Conservation (phyloP, 2,888 invertebrate genomes). For the Catocala sponsa region DNA sequence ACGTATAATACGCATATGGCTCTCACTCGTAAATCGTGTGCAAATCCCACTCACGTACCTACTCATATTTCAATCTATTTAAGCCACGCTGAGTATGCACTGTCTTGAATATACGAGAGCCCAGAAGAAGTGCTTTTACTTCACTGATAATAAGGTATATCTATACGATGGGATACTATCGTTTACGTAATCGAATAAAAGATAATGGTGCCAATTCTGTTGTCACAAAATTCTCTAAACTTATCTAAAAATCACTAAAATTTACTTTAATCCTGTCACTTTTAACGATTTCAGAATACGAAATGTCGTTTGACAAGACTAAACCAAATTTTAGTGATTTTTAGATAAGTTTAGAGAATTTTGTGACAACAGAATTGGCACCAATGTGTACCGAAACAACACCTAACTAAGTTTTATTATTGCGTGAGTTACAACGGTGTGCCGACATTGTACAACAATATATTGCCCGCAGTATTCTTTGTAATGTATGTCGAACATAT, state of each 20-base stretch:
- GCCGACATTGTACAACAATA: slow-evolving; percentile 1
- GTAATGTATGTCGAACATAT: neutral
- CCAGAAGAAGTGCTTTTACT: slow-evolving; percentile 10
- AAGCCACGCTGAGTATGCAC: slow-evolving; percentile 1
- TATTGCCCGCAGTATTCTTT: neutral
- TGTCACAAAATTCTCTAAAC: no score
- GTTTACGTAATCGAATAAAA: slow-evolving; percentile 1
- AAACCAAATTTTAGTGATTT: no score
- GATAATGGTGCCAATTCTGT: no score
- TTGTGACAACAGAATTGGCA: no score
- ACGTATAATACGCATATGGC: no score
- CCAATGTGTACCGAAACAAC: neutral
- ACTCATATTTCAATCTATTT: neutral
- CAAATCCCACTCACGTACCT: no score
- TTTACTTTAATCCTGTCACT: no score
- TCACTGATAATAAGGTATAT: neutral
- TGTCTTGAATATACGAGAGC: neutral
- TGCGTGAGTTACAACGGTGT: neutral
- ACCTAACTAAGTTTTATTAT: slow-evolving; percentile 7
- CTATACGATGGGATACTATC: neutral
- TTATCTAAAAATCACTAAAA: no score
- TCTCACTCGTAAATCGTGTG: no score
- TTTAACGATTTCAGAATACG: no score
- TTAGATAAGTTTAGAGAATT: no score
- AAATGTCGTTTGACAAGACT: no score